Base-by-base conservation (phyloP, 2,888 invertebrate genomes). In the Oscheius sp. region DNA sequence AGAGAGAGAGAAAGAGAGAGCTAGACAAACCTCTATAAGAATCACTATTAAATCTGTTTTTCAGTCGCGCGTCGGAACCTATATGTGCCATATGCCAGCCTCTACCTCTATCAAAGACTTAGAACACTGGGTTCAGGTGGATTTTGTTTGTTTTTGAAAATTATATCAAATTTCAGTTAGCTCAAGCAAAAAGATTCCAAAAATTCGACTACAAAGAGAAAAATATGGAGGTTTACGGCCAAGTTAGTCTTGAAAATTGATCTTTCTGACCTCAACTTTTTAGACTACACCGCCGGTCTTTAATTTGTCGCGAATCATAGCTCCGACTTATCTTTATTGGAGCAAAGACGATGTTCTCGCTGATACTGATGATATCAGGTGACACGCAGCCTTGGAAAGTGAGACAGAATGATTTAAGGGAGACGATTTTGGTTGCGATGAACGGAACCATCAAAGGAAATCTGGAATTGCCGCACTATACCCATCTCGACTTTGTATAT, bases 301-400 rank as follows among this genome's bases (percentile, higher is more conserved):
- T 65, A 71, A 86, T 67, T 39, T 83, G 45, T 61, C 69, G 8
- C 69, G 71, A n/a, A 80, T 85, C 25, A 58, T 75, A 25, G 76
- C 79, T 8, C 83, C 83, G 23, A 80, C 78, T 6, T 81, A 75
- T 68, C 71, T 85, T 6, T 85, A 81, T 69, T 86, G 82, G 79
- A 81, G 83, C 37, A 66, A 78, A n/a, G 74, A 73, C 45, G 85
- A 85, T 69, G 81, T 85, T 71, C 63, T 83, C 12, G 84, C 85
- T 3, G 83, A 84, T 42, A 76, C 74, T 15, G 64, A 72, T 20
- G 85, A 85, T 69, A 78, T 78, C 23, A 57, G 78, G 79, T 84
- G 20, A 25, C 17, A 12, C 52, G 39, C n/a, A 1, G 29, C n/a
- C 17, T 45, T 50, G 17, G 29, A 42, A 3, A 39, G 31, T 17